Conservation (phyloP, 1,140 invertebrate species). For the Hyphantria cunea region DNA sequence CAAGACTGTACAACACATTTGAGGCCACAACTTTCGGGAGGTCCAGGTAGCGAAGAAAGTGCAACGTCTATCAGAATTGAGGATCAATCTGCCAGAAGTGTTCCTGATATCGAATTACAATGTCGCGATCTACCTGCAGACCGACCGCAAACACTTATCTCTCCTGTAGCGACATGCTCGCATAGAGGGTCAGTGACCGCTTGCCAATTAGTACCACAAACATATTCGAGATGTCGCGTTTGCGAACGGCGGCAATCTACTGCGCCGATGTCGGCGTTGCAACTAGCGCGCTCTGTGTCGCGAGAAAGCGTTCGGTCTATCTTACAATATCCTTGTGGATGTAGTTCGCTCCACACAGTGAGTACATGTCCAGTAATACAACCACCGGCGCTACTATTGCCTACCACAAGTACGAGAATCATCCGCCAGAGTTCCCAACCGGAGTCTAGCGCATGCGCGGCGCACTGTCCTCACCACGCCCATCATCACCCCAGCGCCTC, state of each 20-base stretch:
- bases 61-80: conserved; percentile 82
- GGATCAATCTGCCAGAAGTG: conserved; percentile 89
- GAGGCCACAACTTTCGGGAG: conserved; percentile 88
- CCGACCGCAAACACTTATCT: conserved; percentile 80
- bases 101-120: conserved; percentile 94
- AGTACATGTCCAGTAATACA: conserved; percentile 84
- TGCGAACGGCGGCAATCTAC: conserved; percentile 89
- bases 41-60: conserved; percentile 90
- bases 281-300: conserved; percentile 89
- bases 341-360: conserved; percentile 78
- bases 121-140: conserved; percentile 82
- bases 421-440: conserved; percentile 96
- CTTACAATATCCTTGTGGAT: conserved; percentile 83
- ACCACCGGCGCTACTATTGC: conserved; percentile 87
- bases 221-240: conserved; percentile 84
- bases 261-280: conserved; percentile 87
- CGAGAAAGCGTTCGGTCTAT: conserved; percentile 87
- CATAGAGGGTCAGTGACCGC: conserved; percentile 83
- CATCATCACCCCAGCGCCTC: conserved; percentile 88
- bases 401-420: conserved; percentile 87
- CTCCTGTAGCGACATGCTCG: conserved; percentile 79
- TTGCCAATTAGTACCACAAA: conserved; percentile 83
- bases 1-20: conserved; percentile 91
- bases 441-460: conserved; percentile 88
- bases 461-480: conserved; percentile 83